Evolutionary conservation across 2,113 vertebrate species (phyloP).

Genomic region (Calypte anna): DNA sequence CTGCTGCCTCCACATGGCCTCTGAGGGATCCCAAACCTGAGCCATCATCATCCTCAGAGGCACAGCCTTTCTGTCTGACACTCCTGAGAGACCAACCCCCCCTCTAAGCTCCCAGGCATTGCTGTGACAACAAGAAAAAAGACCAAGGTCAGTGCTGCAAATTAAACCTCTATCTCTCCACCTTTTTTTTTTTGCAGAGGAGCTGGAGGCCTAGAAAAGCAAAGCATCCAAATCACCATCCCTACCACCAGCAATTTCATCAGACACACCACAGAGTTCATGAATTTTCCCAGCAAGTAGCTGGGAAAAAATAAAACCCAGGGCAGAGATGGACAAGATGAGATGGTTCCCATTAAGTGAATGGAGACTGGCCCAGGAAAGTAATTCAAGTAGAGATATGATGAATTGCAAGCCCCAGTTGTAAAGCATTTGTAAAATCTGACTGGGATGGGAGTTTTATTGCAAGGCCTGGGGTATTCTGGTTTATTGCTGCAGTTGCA

Average conservation of each 20-base stretch:
- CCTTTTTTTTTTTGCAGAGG: not conserved
- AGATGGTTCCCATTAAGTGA: not conserved
- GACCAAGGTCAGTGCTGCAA: not conserved
- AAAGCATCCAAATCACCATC: not conserved
- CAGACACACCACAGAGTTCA: not conserved
- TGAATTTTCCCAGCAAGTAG: not conserved
- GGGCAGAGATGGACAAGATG: not conserved
- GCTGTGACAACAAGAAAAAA: not conserved
- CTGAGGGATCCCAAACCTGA: not conserved
- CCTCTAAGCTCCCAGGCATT: not conserved
- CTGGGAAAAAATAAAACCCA: not conserved
- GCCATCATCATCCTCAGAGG: not conserved
- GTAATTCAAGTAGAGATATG: not conserved
- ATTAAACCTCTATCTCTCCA: not conserved
- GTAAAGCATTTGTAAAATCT: not conserved
- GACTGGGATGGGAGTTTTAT: not conserved
- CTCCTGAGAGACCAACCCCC: not conserved
- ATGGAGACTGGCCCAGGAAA: not conserved
- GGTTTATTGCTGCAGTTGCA: constrained; percentile 9
- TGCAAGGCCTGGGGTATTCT: not conserved
- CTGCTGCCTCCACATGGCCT: not conserved
- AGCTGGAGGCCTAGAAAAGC: not conserved
- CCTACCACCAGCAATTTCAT: not conserved
- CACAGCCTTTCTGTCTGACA: not conserved
- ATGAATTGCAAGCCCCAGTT: not conserved